phyloP scores from a whole-genome alignment of 2,113 vertebrate species.

The Odocoileus hemionus region DNA sequence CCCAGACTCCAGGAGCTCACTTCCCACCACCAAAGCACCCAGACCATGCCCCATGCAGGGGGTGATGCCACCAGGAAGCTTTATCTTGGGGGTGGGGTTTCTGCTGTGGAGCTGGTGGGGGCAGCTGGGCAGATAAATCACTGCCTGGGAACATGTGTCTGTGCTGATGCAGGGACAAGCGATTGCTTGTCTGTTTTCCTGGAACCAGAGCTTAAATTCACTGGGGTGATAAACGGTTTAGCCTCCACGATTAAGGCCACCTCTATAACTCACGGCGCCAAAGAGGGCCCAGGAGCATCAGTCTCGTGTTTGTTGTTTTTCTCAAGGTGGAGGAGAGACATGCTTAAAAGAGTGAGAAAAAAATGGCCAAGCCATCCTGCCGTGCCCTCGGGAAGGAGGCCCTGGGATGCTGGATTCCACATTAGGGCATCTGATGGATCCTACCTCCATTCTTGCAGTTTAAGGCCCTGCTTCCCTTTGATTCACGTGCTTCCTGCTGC shows the following conservation, averaged over 20 bases:
- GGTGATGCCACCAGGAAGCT: rapidly evolving
- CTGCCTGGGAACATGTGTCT: background rate
- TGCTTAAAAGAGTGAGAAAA: background rate
- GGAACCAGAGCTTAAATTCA: background rate
- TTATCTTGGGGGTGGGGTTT: background rate
- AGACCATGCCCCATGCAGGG: rapidly evolving
- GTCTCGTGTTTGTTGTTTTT: background rate
- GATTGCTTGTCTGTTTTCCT: background rate
- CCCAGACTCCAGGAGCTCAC: background rate
- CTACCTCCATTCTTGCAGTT: rapidly evolving
- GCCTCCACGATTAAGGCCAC: slow-evolving; percentile 23
- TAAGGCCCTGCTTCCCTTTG: background rate
- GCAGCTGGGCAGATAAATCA: background rate
- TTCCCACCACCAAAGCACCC: rapidly evolving
- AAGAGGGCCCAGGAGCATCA: background rate
- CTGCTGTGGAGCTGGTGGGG: background rate
- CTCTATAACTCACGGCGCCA: slow-evolving; percentile 15
- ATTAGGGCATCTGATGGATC: rapidly evolving
- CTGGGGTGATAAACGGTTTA: slow-evolving; percentile 36
- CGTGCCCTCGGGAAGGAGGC: background rate
- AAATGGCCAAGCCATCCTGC: background rate
- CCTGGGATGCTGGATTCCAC: background rate
- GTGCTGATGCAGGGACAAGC: background rate
- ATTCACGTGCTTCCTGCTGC: background rate
- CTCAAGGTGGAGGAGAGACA: background rate